A percentile compares a stretch with the other conserved stretches of the same genome.
These are phyloP conservation scores for Dendrolimus houi DNA, from an alignment of 2,888 invertebrate genomes.

Conservation along the genomic window DNA sequence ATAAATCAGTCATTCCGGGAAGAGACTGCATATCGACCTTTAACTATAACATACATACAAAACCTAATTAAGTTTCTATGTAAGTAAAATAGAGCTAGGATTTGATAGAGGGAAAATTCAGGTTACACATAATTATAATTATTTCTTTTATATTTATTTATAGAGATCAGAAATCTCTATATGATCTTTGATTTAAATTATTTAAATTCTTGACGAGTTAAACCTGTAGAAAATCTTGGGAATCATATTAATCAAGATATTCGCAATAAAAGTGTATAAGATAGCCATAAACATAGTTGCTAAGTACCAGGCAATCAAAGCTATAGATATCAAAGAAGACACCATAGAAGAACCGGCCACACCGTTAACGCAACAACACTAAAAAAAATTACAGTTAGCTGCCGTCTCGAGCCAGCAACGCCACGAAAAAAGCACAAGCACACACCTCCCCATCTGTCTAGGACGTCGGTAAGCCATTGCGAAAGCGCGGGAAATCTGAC, in stretches of 20 bases:
- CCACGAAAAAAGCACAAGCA: constrained; percentile 66
- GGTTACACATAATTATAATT: too few species aligned
- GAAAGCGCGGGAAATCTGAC: constrained; percentile 47
- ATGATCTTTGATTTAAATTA: too few species aligned
- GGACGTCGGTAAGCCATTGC: constrained; percentile 45
- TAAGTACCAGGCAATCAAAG: constrained; percentile 33
- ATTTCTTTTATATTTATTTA: too few species aligned
- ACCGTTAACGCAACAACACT: constrained; percentile 65
- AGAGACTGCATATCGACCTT: too few species aligned
- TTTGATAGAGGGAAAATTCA: too few species aligned
- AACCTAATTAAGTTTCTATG: too few species aligned
- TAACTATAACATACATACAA: too few species aligned
- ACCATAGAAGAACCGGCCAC: constrained; percentile 52
- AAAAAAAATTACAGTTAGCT: constrained; percentile 71
- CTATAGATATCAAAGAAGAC: constrained; percentile 38
- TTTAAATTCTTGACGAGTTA: too few species aligned
- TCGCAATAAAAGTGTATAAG: neutral
- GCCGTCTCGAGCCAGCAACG: constrained; percentile 41
- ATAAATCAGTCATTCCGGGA: too few species aligned
- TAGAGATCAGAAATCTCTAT: too few species aligned
- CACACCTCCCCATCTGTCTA: constrained; percentile 51
- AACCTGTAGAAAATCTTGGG: too few species aligned
- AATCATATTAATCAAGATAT: neutral
- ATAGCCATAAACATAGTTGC: neutral
- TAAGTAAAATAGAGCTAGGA: too few species aligned